Base-by-base conservation (phyloP, 2,888 invertebrate genomes). In the Nomada lathburiana region DNA sequence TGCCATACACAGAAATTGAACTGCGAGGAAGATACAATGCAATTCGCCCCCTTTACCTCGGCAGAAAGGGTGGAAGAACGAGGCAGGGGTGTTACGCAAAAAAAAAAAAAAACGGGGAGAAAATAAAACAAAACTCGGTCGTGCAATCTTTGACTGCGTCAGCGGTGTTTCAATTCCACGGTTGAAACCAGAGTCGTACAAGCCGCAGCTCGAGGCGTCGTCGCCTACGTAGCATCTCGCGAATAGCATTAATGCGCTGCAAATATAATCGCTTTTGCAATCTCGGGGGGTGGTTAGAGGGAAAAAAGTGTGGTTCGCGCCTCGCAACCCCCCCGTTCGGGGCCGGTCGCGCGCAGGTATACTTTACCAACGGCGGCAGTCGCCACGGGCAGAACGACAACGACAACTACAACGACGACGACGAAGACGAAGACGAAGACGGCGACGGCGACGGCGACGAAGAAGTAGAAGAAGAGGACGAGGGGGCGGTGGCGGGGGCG, bases 231-330 rank as follows among this genome's bases (percentile, higher is more conserved):
- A 70, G 82, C 82, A 71, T 74, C 70, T 86, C 88, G 86, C 87
- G 89, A 90, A 90, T 90, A 83, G 89, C 90, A 88, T 92, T 92
- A 90, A 92, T 89, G 88, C 89, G 77, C 87, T 86, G 91, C 90
- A 91, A 92, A 92, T 92, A 90, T 90, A 92, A 91, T 91, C 88
- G 86, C 82, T 88, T 75, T 86, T 86, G 88, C 89, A 88, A 83
- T 89, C 88, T 88, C 82, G 82, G 63, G 81, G 11, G 52, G 36
- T 52, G 80, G 73, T 18, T 20, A 63, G 53, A 52, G 62, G 80
- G 42, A 50, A 63, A 55, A 59, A 77, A 69, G 86, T 84, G 85
- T 76, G 88, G 84, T 87, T 86, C 86, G 86, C 87, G 79, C 84
- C 83, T 88, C 80, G 82, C 87, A 78, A 74, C 81, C 81, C 78